Base-by-base conservation (phyloP, 2,113 vertebrate species). In the Hemichromis elongatus region DNA sequence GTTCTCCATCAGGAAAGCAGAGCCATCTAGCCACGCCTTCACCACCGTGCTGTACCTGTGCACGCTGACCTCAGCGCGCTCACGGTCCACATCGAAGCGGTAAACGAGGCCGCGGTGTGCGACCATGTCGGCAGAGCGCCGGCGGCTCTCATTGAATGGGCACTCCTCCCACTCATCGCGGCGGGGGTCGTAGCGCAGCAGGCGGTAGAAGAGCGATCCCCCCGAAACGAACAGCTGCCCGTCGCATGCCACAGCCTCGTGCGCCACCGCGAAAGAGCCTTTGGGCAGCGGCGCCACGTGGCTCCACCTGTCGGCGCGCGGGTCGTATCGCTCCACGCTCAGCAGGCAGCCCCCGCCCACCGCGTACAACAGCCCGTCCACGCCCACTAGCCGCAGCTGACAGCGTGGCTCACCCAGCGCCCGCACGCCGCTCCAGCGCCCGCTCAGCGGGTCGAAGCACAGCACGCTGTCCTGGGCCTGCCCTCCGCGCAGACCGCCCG, bases 81-180 rank as follows among this genome's bases (percentile, higher is more conserved):
- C 92, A 0, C 96, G 95, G 84, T 96, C 95, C 68, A 98, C 95
- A 1, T 99, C 98, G 0, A 99, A 98, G 85, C 98, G 97, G 93
- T 98, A 98, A 84, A 99, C 94, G 92, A 96, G 97, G 89, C 93
- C 96, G 75, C 96, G 95, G 73, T 96, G 96, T 33, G 97, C 97
- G 86, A 99, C 97, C 98, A 99, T 97, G 93, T 97, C 97, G 0
- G 97, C 93, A 2, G 98, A 97, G 42, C 97, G 96, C 18, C 96
- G 94, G 6, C 97, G 96, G 93, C 98, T 97, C 95, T 96, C 97
- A 90, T 97, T 98, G 92, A 97, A 97, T 1, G 98, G 98, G n/a
- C 98, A 98, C 88, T 98, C 98, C 85, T 97, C 97, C 98, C 98
- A 99, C 93, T 98, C 97, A 0, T 98, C 96, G 3, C 96, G 95